Conservation (phyloP, 1,140 invertebrate genomes). For the Coenobita brevimanus region DNA sequence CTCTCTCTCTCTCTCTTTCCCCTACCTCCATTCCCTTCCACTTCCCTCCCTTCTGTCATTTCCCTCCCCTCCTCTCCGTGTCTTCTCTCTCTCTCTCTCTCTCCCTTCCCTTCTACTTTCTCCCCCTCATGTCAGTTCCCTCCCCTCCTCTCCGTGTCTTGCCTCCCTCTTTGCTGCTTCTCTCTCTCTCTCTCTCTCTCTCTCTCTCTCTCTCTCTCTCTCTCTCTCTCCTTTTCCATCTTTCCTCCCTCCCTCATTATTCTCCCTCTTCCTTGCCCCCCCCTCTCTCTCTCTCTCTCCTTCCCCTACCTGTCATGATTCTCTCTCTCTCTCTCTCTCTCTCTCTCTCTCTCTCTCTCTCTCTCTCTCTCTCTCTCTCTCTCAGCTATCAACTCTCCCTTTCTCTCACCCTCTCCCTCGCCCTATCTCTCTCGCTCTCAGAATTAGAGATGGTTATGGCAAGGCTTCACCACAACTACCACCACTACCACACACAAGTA, state of each 20-base stretch:
- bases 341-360: not conserved
- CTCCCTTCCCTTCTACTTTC: not conserved
- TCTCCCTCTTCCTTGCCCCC: not conserved
- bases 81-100: slow-evolving; percentile 20
- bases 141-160: not conserved
- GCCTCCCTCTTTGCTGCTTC: not conserved
- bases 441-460: not conserved
- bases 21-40: not conserved
- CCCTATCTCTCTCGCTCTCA: not conserved
- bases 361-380: slow-evolving; percentile 33
- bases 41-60: not conserved
- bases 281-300: slow-evolving; percentile 28
- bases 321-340: slow-evolving; percentile 10
- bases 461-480: not conserved
- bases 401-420: too few relatives aligned
- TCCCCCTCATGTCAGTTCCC: not conserved
- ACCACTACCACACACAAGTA: too few relatives aligned
- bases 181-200: slow-evolving; percentile 36
- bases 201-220: slow-evolving; percentile 39
- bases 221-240: slow-evolving; percentile 15
- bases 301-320: slow-evolving; percentile 9
- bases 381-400: too few relatives aligned
- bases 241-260: slow-evolving; percentile 14
- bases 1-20: not conserved
- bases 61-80: not conserved